Evolutionary conservation across 2,888 invertebrate species (phyloP), one percentile per base, ranked within the genome.

Genomic region (Aricia artaxerxes): DNA sequence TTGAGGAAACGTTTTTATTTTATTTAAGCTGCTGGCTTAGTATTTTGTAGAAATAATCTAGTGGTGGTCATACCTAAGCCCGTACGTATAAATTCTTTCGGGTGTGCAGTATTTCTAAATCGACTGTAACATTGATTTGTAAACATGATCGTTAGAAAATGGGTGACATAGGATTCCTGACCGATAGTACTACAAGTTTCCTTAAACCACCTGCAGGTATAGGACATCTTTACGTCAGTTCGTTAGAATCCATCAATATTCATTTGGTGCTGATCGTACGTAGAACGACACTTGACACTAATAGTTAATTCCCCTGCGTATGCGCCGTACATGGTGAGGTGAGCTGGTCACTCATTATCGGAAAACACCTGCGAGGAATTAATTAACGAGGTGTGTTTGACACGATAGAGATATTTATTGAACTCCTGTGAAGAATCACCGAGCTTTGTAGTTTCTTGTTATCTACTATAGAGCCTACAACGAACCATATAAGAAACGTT

Each of bases 361-460:
- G 57, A 76, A 76, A 76, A 76, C 76, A 76, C 76, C 76, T 76
- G 57, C 57, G 24, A 4, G 31, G 76, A 76, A 76, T 73, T 78
- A 60, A 60, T 69, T 69, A 69, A 69, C 69, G 31, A 69, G 69
- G 31, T 16, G 35, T 69, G 31, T 69, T 69, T 69, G 69, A 69
- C 35, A 69, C 73, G 40, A 53, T 53, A 31, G 31, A 76, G 57
- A 69, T 69, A 69, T 69, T 69, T 69, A 69, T 69, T 69, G 35
- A 35, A 35, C 31, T 24, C 31, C 16, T n/a, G 6, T 60, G n/a
- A 60, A 7, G 61, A 61, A 24, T 64, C 1, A 31, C 31, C 11
- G 64, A 64, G 64, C 11, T 64, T 64, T 64, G 11, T 64, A 64
- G 31, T 64, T 64, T 64, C 31, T 11, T 64, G 64, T 31, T 64